Evolutionary conservation across 2,888 invertebrate genomes (phyloP).

Genomic region (Mycalesis mineus): DNA sequence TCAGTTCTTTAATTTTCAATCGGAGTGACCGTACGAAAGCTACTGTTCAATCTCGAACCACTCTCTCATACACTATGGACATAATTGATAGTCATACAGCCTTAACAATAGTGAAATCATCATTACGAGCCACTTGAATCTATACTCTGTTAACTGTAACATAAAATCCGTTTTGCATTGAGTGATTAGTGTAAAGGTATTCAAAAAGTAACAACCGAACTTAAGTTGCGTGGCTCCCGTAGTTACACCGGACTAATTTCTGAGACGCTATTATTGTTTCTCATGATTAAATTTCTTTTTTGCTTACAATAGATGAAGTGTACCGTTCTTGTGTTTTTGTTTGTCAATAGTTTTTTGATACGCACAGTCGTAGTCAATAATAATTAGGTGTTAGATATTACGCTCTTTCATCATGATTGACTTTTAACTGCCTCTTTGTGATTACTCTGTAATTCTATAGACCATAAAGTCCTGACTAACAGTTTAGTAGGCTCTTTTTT

Average conservation of each 20-base stretch:
- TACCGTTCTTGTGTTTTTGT: constrained; percentile 40
- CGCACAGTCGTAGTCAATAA: neutral
- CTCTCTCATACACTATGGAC: constrained; percentile 68
- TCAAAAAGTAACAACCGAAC: constrained; percentile 65
- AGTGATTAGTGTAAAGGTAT: constrained; percentile 38
- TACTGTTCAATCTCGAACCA: constrained; percentile 74
- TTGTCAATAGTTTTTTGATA: constrained; percentile 17
- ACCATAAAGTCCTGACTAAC: too few relatives aligned
- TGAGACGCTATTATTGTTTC: constrained; percentile 77
- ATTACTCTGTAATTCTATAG: too few relatives aligned
- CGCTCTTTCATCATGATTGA: too few relatives aligned
- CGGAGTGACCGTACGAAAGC: constrained; percentile 67
- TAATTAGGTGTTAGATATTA: constrained; percentile 7
- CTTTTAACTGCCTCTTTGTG: too few relatives aligned
- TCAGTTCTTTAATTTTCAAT: constrained; percentile 77
- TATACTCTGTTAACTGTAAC: constrained; percentile 34
- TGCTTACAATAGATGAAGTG: constrained; percentile 64
- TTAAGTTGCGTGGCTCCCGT: constrained; percentile 76
- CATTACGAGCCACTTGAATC: constrained; percentile 33
- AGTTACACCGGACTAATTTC: constrained; percentile 75
- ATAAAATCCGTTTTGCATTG: constrained; percentile 39
- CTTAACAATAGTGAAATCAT: constrained; percentile 73
- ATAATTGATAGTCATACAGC: constrained; percentile 77
- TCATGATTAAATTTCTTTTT: constrained; percentile 78
- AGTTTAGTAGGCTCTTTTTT: too few relatives aligned